Conservation (phyloP, 2,113 vertebrate genomes). For the Lanius ludovicianus region DNA sequence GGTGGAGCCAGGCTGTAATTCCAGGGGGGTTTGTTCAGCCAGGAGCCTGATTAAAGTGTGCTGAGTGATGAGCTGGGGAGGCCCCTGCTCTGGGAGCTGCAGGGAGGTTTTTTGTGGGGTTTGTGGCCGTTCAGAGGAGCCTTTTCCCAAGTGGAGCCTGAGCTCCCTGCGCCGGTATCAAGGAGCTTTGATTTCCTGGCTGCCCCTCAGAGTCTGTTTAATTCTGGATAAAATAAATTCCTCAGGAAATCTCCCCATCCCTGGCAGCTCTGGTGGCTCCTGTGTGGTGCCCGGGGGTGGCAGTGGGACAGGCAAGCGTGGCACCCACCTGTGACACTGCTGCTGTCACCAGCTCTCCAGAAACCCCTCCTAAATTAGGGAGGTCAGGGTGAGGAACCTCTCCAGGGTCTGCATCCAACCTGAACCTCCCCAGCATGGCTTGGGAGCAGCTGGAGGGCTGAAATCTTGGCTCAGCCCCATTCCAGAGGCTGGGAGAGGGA, state of each 20-base stretch:
- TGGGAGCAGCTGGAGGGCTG: neutral
- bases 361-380: neutral
- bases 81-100: neutral
- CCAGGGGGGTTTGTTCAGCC: neutral
- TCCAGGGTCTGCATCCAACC: neutral
- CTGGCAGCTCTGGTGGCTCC: neutral
- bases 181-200: neutral
- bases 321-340: fast-evolving
- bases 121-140: neutral
- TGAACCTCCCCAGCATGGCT: neutral
- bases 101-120: neutral
- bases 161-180: neutral
- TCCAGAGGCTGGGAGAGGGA: neutral
- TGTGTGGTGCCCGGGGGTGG: fast-evolving
- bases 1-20: fast-evolving
- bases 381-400: neutral
- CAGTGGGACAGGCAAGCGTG: fast-evolving
- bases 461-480: neutral
- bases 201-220: neutral
- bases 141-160: neutral
- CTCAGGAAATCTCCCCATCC: neutral
- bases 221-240: neutral
- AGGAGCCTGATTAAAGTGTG: neutral
- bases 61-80: neutral
- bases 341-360: neutral